Evolutionary conservation across 2,888 invertebrate species (phyloP).

Genomic region (Bimastos eiseni): DNA sequence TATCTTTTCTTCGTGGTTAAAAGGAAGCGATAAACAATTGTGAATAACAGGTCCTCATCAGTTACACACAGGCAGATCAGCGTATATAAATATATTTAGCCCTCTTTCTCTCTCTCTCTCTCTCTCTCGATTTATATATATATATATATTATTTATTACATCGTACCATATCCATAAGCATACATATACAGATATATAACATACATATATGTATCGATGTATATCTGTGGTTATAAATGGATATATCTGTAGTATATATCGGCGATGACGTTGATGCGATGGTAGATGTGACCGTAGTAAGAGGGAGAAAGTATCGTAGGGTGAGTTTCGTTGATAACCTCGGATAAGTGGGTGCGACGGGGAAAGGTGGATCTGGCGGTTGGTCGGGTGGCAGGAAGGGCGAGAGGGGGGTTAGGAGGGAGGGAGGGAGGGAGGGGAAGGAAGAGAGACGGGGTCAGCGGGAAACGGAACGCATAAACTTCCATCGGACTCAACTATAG

Average conservation of each 20-base stretch:
- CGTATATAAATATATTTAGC: not conserved
- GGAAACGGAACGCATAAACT: no score
- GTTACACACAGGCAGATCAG: no score
- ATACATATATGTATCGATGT: no score
- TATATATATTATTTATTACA: no score
- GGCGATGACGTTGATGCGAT: not conserved
- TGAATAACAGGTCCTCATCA: slow-evolving; percentile 21
- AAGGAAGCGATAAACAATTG: not conserved
- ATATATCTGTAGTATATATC: not conserved
- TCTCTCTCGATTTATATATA: no score
- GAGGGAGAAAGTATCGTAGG: not conserved
- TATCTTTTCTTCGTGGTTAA: slow-evolving; percentile 16
- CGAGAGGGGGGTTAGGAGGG: no score
- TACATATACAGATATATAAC: no score
- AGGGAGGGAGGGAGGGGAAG: not conserved
- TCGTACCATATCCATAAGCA: no score
- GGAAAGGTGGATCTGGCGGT: not conserved
- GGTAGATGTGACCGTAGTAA: not conserved
- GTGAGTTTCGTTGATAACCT: not conserved
- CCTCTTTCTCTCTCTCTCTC: no score
- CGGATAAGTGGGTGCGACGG: not conserved
- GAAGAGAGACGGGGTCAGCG: no score
- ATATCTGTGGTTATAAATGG: no score
- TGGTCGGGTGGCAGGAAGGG: not conserved
- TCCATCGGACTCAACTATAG: no score